Conservation (phyloP, 2,888 invertebrate species). For the Chrysolina haemoptera region DNA sequence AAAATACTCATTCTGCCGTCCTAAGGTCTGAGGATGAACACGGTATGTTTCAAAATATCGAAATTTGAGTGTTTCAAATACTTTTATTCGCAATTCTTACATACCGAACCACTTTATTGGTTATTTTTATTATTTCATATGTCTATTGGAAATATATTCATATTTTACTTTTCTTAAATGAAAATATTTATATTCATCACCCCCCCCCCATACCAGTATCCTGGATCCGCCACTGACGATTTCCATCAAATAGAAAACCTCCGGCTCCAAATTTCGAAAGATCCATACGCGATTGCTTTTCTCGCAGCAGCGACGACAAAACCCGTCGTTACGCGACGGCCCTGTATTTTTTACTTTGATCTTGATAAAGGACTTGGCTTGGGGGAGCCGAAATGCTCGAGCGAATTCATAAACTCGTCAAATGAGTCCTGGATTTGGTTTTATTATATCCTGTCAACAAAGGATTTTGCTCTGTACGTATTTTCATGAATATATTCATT, state of each 20-base stretch:
- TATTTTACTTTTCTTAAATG: too few relatives aligned
- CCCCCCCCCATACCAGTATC: too few relatives aligned
- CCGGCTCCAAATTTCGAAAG: neutral
- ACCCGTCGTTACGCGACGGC: neutral
- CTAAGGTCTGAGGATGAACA: too few relatives aligned
- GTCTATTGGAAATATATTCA: too few relatives aligned
- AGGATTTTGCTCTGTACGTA: slow-evolving; percentile 23
- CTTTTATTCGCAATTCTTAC: too few relatives aligned
- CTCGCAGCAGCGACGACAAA: neutral
- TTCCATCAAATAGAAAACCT: slow-evolving; percentile 4
- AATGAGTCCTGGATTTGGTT: slow-evolving; percentile 22
- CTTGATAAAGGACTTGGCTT: slow-evolving; percentile 16
- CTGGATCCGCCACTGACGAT: too few relatives aligned
- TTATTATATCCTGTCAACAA: slow-evolving; percentile 21
- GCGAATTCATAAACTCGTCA: slow-evolving; percentile 18
- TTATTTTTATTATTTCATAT: too few relatives aligned
- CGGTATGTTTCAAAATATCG: too few relatives aligned
- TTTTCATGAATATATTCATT: slow-evolving; percentile 23
- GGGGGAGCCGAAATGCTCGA: neutral
- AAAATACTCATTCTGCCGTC: too few relatives aligned
- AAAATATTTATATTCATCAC: too few relatives aligned
- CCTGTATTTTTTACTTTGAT: slow-evolving; percentile 23
- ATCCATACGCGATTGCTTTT: slow-evolving; percentile 15
- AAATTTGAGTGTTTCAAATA: too few relatives aligned
- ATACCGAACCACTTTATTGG: too few relatives aligned